Conservation (phyloP, 2,113 vertebrate genomes). For the Pseudorectes ferrugineus region DNA sequence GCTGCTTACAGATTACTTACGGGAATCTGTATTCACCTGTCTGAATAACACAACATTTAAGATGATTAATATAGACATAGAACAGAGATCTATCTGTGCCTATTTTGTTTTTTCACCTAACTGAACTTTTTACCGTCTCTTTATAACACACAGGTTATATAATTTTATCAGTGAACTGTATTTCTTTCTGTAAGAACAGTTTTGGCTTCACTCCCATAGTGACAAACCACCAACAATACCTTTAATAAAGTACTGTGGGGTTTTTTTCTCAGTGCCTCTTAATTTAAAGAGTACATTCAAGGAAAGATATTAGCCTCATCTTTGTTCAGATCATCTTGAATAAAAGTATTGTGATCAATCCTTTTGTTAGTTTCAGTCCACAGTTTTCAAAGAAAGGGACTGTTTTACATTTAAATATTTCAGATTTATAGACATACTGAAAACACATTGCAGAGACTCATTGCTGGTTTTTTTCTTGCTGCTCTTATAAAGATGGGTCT, state of each 20-base stretch:
- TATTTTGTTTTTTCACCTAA: not conserved
- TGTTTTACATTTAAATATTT: slow-evolving; percentile 50
- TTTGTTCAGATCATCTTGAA: slow-evolving; percentile 6
- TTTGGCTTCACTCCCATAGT: not conserved
- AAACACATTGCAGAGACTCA: slow-evolving; percentile 60
- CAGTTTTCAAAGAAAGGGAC: slow-evolving; percentile 25
- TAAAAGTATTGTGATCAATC: not conserved
- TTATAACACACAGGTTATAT: not conserved
- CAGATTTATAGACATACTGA: slow-evolving; percentile 46
- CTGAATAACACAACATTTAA: not conserved
- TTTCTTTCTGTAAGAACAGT: not conserved
- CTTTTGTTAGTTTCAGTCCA: not conserved
- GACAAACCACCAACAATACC: not conserved
- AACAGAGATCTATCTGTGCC: not conserved
- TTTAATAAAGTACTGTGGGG: not conserved
- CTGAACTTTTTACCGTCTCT: not conserved
- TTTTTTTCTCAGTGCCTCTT: not conserved
- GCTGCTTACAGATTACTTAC: not conserved
- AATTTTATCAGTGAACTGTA: not conserved
- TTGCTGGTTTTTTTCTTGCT: slow-evolving; percentile 22
- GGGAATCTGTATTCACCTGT: not conserved
- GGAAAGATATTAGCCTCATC: not conserved
- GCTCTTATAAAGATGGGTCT: slow-evolving; percentile 42
- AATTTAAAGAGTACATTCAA: not conserved
- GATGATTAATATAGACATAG: not conserved